Percentiles rank a stretch among this genome's conserved stretches.
Conservation (phyloP, 2,113 vertebrate genomes). For the Pyxicephalus adspersus region DNA sequence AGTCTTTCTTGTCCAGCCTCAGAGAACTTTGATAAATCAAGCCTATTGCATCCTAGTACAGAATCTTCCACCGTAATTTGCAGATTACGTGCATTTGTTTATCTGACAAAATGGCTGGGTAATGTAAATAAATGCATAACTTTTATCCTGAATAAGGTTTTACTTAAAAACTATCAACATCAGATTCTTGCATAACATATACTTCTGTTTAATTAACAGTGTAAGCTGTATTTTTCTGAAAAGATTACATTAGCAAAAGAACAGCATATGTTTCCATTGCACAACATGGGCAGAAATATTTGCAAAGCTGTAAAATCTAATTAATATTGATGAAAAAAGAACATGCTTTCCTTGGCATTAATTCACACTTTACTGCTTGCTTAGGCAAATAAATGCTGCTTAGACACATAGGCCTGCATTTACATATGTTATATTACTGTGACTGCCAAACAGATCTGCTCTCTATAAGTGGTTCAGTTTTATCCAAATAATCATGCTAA, state of each 20-base stretch:
- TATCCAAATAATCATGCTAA: too few species aligned
- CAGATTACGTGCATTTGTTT: too few species aligned
- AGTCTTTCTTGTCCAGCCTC: too few species aligned
- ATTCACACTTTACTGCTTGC: constrained; percentile 13
- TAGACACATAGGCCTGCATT: constrained; percentile 12
- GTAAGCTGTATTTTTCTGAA: background rate
- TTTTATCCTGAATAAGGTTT: background rate
- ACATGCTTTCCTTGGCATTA: background rate
- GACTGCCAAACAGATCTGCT: constrained; percentile 14
- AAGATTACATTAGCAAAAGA: background rate
- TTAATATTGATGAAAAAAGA: background rate
- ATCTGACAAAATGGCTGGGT: too few species aligned
- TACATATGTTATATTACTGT: background rate
- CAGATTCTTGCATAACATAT: background rate
- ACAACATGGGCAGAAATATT: constrained; percentile 1
- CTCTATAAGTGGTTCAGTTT: background rate
- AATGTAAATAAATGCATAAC: background rate
- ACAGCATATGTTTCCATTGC: constrained; percentile 33
- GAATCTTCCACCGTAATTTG: too few species aligned
- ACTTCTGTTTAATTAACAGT: too few species aligned
- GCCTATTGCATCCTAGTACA: too few species aligned
- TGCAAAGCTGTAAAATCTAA: constrained; percentile 7
- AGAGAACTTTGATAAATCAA: too few species aligned
- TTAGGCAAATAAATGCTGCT: constrained; percentile 3
- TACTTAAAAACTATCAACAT: background rate